Evolutionary conservation across 2,797 vertebrate genomes (phyloP).

Genomic region (Oreonectes daqikongensis): DNA sequence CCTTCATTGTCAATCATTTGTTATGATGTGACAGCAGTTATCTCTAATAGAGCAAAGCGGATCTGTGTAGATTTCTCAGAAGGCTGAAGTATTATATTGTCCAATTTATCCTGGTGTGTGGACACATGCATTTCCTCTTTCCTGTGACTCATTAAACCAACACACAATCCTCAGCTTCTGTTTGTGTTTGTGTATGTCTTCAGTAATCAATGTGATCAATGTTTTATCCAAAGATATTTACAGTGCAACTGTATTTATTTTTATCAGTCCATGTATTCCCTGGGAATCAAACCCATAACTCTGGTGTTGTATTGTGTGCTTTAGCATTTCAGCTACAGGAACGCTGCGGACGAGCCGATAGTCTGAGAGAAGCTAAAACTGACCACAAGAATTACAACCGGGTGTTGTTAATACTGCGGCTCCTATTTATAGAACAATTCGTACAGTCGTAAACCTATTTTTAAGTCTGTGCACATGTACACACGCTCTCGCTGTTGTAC

Average conservation of each 20-base stretch:
- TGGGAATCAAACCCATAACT: not conserved
- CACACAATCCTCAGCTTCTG: constrained; percentile 41
- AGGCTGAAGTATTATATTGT: constrained; percentile 43
- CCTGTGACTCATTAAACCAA: constrained; percentile 75
- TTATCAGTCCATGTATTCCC: not conserved
- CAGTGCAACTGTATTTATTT: not conserved
- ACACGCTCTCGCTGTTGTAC: not conserved
- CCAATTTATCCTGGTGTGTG: constrained; percentile 54
- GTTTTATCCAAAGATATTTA: not conserved
- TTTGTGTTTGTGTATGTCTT: constrained; percentile 4
- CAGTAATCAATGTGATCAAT: constrained; percentile 20
- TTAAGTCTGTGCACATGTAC: constrained; percentile 24
- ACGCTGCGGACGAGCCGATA: not conserved
- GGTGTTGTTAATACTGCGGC: constrained; percentile 18
- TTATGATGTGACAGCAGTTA: constrained; percentile 29
- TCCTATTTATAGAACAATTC: constrained; percentile 48
- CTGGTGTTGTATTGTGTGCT: not conserved
- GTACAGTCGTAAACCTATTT: constrained; percentile 44
- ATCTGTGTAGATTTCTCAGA: constrained; percentile 48
- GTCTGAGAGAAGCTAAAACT: constrained; percentile 21
- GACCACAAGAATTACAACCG: constrained; percentile 27
- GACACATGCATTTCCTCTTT: constrained; percentile 74
- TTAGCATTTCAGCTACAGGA: not conserved
- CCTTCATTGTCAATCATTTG: constrained; percentile 26
- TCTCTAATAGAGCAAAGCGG: constrained; percentile 42